Conservation (phyloP, 1,140 invertebrate species). For the Drosophila kurseongensis region DNA sequence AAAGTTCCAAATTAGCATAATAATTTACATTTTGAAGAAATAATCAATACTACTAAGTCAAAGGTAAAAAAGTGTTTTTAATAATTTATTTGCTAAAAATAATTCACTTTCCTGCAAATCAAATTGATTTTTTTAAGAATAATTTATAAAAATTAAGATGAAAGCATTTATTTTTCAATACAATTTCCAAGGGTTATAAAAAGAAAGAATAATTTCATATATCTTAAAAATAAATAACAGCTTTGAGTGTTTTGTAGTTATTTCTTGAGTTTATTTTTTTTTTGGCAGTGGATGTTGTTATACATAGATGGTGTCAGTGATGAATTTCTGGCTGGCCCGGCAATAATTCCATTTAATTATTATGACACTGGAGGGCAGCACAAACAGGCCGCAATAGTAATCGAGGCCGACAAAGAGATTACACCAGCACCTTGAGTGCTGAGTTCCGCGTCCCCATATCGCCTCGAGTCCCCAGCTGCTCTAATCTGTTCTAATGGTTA, state of each 20-base stretch:
- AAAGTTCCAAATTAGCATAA: neutral
- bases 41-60: no score
- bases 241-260: neutral
- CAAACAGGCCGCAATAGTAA: constrained; percentile 28
- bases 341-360: constrained; percentile 57
- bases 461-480: neutral
- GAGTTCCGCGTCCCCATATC: constrained; percentile 4
- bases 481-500: constrained; percentile 36
- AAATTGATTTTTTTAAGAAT: no score
- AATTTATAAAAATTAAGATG: no score
- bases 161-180: no score
- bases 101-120: no score
- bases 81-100: no score
- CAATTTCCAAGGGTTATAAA: no score
- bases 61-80: no score
- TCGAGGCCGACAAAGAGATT: constrained; percentile 21
- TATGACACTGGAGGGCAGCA: constrained; percentile 42
- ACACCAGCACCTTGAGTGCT: constrained; percentile 46
- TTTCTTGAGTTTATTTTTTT: neutral
- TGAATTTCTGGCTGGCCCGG: constrained; percentile 47
- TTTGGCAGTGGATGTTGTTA: no score
- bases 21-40: no score
- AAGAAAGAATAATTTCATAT: no score
- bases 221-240: no score
- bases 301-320: constrained; percentile 20